Conservation (phyloP, 2,797 vertebrate species). For the Numenius phaeopus region DNA sequence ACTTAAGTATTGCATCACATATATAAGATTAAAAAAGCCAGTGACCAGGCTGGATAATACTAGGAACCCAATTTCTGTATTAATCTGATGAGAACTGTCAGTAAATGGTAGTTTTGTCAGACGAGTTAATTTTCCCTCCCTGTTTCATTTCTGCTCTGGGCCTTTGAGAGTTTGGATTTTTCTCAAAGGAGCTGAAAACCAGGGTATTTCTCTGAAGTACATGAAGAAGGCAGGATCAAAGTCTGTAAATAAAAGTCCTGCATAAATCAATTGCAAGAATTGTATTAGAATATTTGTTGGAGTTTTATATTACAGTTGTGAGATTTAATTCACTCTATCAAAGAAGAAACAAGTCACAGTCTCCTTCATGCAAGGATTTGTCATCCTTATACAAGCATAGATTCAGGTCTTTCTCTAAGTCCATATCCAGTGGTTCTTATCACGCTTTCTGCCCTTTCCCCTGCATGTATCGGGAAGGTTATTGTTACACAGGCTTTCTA, state of each 20-base stretch:
- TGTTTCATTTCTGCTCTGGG: neutral
- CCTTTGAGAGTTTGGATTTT: neutral
- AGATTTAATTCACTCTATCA: neutral
- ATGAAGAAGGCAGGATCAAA: neutral
- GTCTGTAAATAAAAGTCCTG: neutral
- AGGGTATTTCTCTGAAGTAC: neutral
- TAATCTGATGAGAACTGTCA: neutral
- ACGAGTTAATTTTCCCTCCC: neutral
- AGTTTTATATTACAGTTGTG: neutral
- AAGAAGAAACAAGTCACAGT: neutral
- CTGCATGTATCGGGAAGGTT: neutral
- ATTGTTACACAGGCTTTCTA: neutral
- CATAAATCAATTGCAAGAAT: neutral
- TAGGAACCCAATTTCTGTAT: neutral
- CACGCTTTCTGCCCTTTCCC: neutral
- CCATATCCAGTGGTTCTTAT: neutral
- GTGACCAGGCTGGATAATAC: neutral
- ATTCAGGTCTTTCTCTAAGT: neutral
- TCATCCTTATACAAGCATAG: neutral
- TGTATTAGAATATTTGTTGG: neutral
- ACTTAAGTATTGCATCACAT: slow-evolving; percentile 26
- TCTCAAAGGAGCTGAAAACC: neutral
- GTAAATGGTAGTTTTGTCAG: neutral
- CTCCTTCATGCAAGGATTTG: neutral
- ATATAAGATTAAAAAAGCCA: neutral